Evolutionary conservation across 2,888 invertebrate species (phyloP).

Genomic region (Schizotus pectinicornis): DNA sequence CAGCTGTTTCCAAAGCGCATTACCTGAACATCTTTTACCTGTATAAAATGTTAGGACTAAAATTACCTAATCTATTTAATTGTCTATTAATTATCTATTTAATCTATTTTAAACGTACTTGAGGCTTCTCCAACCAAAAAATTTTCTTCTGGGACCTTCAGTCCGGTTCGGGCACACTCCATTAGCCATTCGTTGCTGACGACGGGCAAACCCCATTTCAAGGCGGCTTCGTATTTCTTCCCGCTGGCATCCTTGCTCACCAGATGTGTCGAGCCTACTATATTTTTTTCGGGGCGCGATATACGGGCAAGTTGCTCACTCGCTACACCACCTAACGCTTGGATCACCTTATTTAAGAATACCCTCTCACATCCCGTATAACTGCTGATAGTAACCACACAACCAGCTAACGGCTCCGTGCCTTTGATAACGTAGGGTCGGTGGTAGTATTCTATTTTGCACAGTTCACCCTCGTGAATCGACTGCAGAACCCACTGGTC

Average conservation of each 20-base stretch:
- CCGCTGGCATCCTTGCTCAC: constrained; percentile 76
- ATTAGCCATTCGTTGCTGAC: constrained; percentile 79
- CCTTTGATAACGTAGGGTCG: constrained; percentile 65
- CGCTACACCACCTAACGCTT: constrained; percentile 71
- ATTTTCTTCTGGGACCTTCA: constrained; percentile 62
- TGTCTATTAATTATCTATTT: too few species aligned
- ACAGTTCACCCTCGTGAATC: constrained; percentile 62
- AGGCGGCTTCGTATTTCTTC: constrained; percentile 81
- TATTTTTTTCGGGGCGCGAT: constrained; percentile 57
- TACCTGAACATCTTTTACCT: too few species aligned
- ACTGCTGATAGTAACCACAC: constrained; percentile 81
- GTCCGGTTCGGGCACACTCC: constrained; percentile 67
- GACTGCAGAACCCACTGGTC: constrained; percentile 77
- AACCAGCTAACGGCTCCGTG: constrained; percentile 65
- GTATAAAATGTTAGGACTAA: too few species aligned
- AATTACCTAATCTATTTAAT: too few species aligned
- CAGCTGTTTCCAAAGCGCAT: too few species aligned
- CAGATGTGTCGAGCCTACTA: constrained; percentile 79
- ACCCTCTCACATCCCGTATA: constrained; percentile 76
- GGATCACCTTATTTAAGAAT: constrained; percentile 74
- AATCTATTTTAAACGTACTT: constrained; percentile 45
- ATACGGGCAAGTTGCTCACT: constrained; percentile 71
- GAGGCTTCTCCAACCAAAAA: constrained; percentile 67
- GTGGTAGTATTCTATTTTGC: constrained; percentile 71
- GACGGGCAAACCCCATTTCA: constrained; percentile 86